Conservation (phyloP, 2,888 invertebrate genomes). For the Trilocha varians region DNA sequence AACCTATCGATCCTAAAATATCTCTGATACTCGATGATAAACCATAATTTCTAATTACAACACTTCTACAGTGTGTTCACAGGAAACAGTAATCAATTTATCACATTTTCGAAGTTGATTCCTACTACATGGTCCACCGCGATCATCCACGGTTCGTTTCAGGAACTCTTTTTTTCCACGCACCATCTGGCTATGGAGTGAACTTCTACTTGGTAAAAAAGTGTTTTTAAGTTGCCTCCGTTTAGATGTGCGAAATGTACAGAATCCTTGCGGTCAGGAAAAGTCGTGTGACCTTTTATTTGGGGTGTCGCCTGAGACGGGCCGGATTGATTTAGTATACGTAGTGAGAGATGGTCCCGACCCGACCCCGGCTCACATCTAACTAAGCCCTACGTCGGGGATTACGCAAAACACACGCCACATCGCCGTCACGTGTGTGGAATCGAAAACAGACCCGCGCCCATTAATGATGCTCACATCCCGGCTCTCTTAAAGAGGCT, state of each 20-base stretch:
- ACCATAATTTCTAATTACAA: too few species aligned
- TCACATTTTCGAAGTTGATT: too few species aligned
- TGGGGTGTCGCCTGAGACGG: conserved; percentile 52
- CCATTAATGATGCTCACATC: background rate
- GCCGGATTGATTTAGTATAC: conserved; percentile 64
- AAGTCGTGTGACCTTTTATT: conserved; percentile 41
- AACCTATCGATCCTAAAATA: too few species aligned
- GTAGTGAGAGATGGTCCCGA: conserved; percentile 48
- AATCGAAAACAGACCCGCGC: conserved; percentile 33
- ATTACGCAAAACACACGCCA: conserved; percentile 61
- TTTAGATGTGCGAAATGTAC: background rate
- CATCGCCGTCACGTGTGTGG: conserved; percentile 48
- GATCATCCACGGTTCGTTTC: too few species aligned
- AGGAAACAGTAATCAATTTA: too few species aligned
- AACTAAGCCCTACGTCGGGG: conserved; percentile 55
- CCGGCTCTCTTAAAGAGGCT: background rate
- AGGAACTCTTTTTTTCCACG: too few species aligned
- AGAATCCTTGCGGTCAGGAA: conserved; percentile 12
- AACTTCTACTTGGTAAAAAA: too few species aligned
- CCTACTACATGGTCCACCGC: too few species aligned
- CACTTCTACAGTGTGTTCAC: too few species aligned
- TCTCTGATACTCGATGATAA: too few species aligned
- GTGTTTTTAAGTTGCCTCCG: background rate
- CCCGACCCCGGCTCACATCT: conserved; percentile 52
- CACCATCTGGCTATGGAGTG: too few species aligned